Base-by-base conservation (phyloP, 2,113 vertebrate genomes). In the Regulus satrapa region DNA sequence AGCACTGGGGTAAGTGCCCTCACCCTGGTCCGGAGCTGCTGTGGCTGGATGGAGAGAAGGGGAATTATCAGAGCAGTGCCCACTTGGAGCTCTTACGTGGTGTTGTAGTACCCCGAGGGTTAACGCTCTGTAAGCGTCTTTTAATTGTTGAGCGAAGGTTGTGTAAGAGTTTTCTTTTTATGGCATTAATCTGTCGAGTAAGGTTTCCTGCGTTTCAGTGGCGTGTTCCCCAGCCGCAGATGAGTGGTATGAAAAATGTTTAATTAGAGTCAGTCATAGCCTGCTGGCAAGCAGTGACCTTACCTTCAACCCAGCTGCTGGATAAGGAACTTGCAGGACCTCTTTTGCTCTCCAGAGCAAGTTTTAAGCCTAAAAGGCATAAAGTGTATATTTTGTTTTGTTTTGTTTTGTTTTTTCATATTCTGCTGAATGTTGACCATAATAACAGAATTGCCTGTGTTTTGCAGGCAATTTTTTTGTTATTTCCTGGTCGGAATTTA, bases 121-220 rank as follows among this genome's bases (percentile, higher is more conserved):
- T 96, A 95, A 92, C 52, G 43, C 52, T 90, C 80, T 95, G 85
- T 81, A 86, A 95, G 69, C 88, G 77, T 91, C 79, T 95, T 96
- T 89, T 93, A 95, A 97, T 94, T 85, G 76, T 62, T 69, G 76
- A 81, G 82, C 67, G 92, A 96, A 97, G 81, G 94, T 54, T 95
- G 92, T 95, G 91, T 95, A 95, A 88, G 95, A 73, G 46, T 94
- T 97, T 91, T 88, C 46, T 92, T 79, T 94, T 97, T 92, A 88
- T 92, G 81, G 66, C 89, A 88, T 96, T 97, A 95, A 94, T 97
- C 89, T 95, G 76, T n/a, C 92, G 96, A 96, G 94, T 95, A 96
- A 96, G 96, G 81, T 96, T 98, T 98, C 93, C 96, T 96, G 76
- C 92, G 55, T 97, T 97, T 97, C 97, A 96, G 96, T 94, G 91